Percentiles rank a stretch among this genome's conserved stretches.
phyloP scores from a whole-genome alignment of 2,113 vertebrate species.

The Marcusenius ussheri region DNA sequence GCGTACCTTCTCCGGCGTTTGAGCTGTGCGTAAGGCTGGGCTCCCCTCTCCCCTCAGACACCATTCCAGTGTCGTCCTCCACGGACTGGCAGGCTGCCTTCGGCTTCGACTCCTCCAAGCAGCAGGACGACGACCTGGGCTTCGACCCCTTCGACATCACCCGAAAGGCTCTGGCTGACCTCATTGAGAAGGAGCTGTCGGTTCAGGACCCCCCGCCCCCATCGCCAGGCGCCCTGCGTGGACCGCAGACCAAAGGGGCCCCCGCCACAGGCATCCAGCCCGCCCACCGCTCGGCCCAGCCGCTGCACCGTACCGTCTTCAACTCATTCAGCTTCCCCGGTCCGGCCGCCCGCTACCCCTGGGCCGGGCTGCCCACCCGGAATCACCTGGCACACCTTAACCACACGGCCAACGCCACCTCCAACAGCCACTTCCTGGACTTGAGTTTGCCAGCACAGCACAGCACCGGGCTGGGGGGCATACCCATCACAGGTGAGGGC shows the following conservation, averaged over 20 bases:
- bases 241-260: conserved; percentile 34
- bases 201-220: conserved; percentile 74
- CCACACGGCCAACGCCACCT: conserved; percentile 44
- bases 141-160: conserved; percentile 88
- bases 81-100: conserved; percentile 94
- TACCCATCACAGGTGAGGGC: conserved; percentile 80
- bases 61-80: conserved; percentile 85
- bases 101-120: conserved; percentile 86
- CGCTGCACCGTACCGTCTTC: conserved; percentile 77
- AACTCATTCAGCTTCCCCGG: conserved; percentile 81
- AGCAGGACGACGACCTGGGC: conserved; percentile 85
- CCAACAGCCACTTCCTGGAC: conserved; percentile 87
- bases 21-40: not conserved
- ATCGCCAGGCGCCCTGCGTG: conserved; percentile 68
- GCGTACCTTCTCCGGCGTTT: not conserved
- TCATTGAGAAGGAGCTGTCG: conserved; percentile 86
- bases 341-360: conserved; percentile 78
- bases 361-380: conserved; percentile 73
- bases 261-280: conserved; percentile 55
- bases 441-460: conserved; percentile 76
- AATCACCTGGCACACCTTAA: conserved; percentile 72
- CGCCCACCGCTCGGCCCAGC: conserved; percentile 72
- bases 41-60: conserved; percentile 57
- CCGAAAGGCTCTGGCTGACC: conserved; percentile 86
- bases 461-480: conserved; percentile 82